These are phyloP conservation scores for Drosophila affinis DNA, from an alignment of 2,888 invertebrate species.

Conservation along the genomic window DNA sequence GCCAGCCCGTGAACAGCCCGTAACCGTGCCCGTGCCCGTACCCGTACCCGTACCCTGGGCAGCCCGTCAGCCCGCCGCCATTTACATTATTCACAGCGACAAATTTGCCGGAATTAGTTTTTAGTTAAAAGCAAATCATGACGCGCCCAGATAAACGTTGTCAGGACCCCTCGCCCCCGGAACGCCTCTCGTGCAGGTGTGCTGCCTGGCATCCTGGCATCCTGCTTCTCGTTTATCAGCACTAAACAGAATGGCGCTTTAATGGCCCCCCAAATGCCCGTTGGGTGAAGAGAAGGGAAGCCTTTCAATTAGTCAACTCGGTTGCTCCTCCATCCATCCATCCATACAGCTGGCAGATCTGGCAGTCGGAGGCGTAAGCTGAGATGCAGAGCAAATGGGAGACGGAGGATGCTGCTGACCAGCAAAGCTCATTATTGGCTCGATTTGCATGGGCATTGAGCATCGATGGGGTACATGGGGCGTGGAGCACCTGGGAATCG, in stretches of 20 bases:
- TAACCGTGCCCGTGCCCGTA: slow-evolving; percentile 1
- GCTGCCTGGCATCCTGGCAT: not conserved
- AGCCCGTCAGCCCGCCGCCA: slow-evolving; percentile 10
- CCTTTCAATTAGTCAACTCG: slow-evolving; percentile 43
- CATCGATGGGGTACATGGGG: not conserved
- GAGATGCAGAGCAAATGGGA: not conserved
- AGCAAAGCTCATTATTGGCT: slow-evolving; percentile 33
- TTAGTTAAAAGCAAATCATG: slow-evolving; percentile 79
- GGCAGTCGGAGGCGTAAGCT: not conserved
- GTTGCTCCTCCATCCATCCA: slow-evolving; percentile 1
- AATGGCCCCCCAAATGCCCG: slow-evolving; percentile 38
- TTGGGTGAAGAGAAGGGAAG: slow-evolving; percentile 16
- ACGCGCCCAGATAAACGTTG: slow-evolving; percentile 54
- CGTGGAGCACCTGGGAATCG: not conserved
- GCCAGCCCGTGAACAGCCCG: not conserved
- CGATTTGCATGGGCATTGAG: slow-evolving; percentile 28
- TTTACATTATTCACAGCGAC: slow-evolving; percentile 71
- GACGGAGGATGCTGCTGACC: slow-evolving; percentile 4
- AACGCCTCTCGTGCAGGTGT: slow-evolving; percentile 10
- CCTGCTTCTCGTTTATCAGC: slow-evolving; percentile 32
- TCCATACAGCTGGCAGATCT: not conserved
- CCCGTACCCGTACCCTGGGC: not conserved
- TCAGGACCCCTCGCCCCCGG: not conserved
- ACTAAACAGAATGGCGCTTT: slow-evolving; percentile 50
- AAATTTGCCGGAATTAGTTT: slow-evolving; percentile 76